These are phyloP conservation scores for Palythoa grandis DNA, from an alignment of 92 coral and sea anemone species.

Conservation along the genomic window DNA sequence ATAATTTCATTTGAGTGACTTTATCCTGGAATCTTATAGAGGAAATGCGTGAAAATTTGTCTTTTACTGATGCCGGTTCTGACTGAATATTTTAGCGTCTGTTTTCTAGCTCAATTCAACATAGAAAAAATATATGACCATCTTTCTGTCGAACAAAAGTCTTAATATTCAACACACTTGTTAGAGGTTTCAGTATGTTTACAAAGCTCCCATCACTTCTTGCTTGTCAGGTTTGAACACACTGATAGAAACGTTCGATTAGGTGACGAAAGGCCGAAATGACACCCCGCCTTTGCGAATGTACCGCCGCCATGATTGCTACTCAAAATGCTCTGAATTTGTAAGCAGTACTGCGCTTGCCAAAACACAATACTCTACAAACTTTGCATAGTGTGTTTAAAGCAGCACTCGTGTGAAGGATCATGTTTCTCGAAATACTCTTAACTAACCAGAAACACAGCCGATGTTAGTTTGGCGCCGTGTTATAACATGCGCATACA, in stretches of 20 bases:
- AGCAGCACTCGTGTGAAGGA: constrained; percentile 77
- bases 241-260: constrained; percentile 47
- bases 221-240: constrained; percentile 28
- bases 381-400: constrained; percentile 89
- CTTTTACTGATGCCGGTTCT: constrained; percentile 56
- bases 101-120: constrained; percentile 34
- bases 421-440: constrained; percentile 89
- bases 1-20: constrained; percentile 64
- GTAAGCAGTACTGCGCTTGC: constrained; percentile 61
- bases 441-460: constrained; percentile 62
- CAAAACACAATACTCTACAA: constrained; percentile 79
- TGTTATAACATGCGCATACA: neutral
- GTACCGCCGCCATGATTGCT: constrained; percentile 48
- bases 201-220: constrained; percentile 42
- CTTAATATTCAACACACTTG: constrained; percentile 23
- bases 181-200: constrained; percentile 37
- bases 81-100: constrained; percentile 46
- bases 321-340: constrained; percentile 41
- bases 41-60: constrained; percentile 58
- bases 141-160: constrained; percentile 4
- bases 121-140: constrained; percentile 5
- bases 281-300: constrained; percentile 41
- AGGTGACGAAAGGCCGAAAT: constrained; percentile 42
- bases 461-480: neutral
- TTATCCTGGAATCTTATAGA: constrained; percentile 59